Conservation (phyloP, 2,888 invertebrate genomes). For the Tenodera sinensis region DNA sequence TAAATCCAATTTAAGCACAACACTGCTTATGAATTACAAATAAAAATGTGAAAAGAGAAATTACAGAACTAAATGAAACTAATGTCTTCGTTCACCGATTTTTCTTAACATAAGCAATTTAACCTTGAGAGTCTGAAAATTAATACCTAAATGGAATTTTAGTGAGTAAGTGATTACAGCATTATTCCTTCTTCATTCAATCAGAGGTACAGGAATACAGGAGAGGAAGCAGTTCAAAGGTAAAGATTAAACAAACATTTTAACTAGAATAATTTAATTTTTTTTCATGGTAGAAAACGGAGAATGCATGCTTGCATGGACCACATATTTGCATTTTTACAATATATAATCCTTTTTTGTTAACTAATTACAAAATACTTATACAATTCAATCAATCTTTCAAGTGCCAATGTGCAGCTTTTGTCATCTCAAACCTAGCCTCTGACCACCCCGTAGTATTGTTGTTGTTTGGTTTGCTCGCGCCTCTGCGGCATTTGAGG, state of each 20-base stretch:
- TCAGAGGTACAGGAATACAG: not conserved
- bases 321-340: conserved; percentile 30
- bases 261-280: conserved; percentile 40
- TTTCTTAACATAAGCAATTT: too few relatives aligned
- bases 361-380: conserved; percentile 31
- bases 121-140: too few relatives aligned
- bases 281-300: conserved; percentile 38
- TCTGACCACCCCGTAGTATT: conserved; percentile 28
- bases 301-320: conserved; percentile 35
- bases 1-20: too few relatives aligned
- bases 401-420: conserved; percentile 31
- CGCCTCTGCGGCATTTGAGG: conserved; percentile 28
- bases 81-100: too few relatives aligned
- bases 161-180: too few relatives aligned
- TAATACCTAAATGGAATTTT: too few relatives aligned
- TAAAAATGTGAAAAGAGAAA: too few relatives aligned
- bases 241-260: not conserved
- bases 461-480: conserved; percentile 23
- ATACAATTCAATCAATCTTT: conserved; percentile 30
- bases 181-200: not conserved
- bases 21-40: too few relatives aligned
- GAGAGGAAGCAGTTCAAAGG: not conserved
- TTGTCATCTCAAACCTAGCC: conserved; percentile 25
- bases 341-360: conserved; percentile 28
- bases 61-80: too few relatives aligned